Base-by-base conservation (phyloP, 2,113 vertebrate genomes). In the Catharus bicknelli region DNA sequence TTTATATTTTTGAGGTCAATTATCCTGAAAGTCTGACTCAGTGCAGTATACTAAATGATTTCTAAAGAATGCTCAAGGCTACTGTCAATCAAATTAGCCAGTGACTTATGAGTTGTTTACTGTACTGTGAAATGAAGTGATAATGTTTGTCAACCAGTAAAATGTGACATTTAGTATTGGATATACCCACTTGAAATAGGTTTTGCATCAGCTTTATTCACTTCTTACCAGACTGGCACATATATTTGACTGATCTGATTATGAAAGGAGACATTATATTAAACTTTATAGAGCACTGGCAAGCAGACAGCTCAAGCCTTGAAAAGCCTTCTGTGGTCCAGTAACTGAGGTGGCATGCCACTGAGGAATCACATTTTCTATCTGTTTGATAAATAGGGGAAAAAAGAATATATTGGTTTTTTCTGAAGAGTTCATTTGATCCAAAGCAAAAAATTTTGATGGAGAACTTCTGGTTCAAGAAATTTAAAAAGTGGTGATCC, bases 61-160 rank as follows among this genome's bases (percentile, higher is more conserved):
- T 89, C 86, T 94, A 93, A 94, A 76, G 89, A 97, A 96, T 96
- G 97, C 97, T 96, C 88, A 97, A 94, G 96, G 96, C 96, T 95
- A 89, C 92, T 97, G 97, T 97, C 98, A 97, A 95, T 98, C 97
- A 98, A 97, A 97, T 97, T 97, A 98, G 79, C 83, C 45, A 25
- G 40, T 96, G 90, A 97, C 94, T 97, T 97, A 96, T 45, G 73
- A 97, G 93, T 97, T 98, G 96, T 98, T 98, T 97, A 97, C 95
- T 92, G 91, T 97, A 96, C 70, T 94, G 90, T 97, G 95, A 97
- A 98, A 98, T 97, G 90, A 97, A 97, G 96, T 97, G 96, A 98
- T 96, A 97, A 97, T 97, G 95, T 48, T 12, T 97, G 95, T 94
- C 97, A 97, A 76, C 70, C 61, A 91, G 87, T 96, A 96, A 97